Percentiles rank a stretch among this genome's conserved stretches.
Evolutionary conservation across 2,113 vertebrate species (phyloP).

Genomic region (Dasyprocta punctata): DNA sequence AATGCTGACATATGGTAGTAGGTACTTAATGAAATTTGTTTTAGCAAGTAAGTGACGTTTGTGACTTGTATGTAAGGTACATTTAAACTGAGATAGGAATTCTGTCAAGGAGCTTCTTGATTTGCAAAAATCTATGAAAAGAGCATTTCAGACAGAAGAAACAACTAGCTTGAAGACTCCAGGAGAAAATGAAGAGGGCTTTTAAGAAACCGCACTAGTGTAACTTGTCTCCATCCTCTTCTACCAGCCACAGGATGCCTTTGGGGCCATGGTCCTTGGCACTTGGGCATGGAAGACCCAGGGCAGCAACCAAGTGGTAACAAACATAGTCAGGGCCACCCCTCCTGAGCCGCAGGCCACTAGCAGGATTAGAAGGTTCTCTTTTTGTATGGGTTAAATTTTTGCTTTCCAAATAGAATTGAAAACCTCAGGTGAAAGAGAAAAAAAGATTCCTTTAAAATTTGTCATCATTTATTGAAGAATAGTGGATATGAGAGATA

Average conservation of each 20-base stretch:
- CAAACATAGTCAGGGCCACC: neutral
- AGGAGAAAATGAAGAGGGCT: slow-evolving; percentile 8
- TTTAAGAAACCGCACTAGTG: neutral
- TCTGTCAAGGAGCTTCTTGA: neutral
- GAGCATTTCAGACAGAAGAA: neutral
- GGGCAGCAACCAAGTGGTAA: neutral
- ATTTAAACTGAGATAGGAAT: neutral
- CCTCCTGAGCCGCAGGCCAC: neutral
- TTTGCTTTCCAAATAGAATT: neutral
- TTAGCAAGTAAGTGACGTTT: slow-evolving; percentile 38
- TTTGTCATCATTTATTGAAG: neutral
- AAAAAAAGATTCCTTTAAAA: neutral
- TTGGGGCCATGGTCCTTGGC: neutral
- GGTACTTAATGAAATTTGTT: neutral
- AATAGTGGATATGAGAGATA: slow-evolving; percentile 4
- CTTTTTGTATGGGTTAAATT: neutral
- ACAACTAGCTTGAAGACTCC: neutral
- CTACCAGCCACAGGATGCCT: neutral
- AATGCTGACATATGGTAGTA: neutral
- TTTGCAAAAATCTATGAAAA: neutral
- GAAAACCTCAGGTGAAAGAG: neutral
- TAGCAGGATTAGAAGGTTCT: neutral
- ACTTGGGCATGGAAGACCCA: neutral
- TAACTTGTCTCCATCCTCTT: neutral
- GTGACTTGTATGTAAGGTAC: slow-evolving; percentile 3